A percentile compares a stretch with the other conserved stretches of the same genome.
phyloP scores from a whole-genome alignment of 2,113 vertebrate species.

The Phaethon lepturus region DNA sequence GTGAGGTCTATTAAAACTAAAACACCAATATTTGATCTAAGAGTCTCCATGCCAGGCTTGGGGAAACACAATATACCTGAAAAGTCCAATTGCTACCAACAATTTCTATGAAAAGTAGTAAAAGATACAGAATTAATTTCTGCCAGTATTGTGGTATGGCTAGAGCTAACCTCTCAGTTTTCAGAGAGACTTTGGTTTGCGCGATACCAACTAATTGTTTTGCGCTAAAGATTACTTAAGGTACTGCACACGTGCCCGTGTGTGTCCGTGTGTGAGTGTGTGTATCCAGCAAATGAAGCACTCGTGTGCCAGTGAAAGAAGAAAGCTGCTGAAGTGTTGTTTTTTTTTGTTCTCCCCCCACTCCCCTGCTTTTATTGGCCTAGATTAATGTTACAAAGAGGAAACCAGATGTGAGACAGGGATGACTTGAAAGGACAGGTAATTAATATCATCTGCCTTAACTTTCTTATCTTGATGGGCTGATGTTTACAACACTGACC shows the following conservation, averaged over 20 bases:
- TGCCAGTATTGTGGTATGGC: not conserved
- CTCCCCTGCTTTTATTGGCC: slow-evolving; percentile 77
- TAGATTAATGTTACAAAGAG: slow-evolving; percentile 71
- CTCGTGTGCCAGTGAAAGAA: not conserved
- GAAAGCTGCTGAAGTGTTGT: slow-evolving; percentile 26
- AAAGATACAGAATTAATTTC: not conserved
- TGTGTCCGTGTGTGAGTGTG: not conserved
- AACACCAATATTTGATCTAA: not conserved
- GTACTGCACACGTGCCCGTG: fast-evolving
- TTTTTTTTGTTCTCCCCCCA: not conserved
- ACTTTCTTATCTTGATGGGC: slow-evolving; percentile 83
- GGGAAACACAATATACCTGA: not conserved
- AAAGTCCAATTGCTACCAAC: not conserved
- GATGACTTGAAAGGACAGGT: slow-evolving; percentile 81
- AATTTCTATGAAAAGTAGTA: not conserved
- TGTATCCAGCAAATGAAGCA: not conserved
- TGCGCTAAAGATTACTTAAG: not conserved
- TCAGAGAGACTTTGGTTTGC: not conserved
- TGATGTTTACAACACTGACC: slow-evolving; percentile 69
- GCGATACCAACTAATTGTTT: not conserved
- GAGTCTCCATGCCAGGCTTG: not conserved
- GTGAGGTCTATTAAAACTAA: not conserved
- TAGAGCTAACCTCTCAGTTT: fast-evolving
- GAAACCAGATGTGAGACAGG: slow-evolving; percentile 81
- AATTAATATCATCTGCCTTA: slow-evolving; percentile 82